phyloP scores from a whole-genome alignment of 1,140 invertebrate genomes.

The Drosophila equinoxialis region DNA sequence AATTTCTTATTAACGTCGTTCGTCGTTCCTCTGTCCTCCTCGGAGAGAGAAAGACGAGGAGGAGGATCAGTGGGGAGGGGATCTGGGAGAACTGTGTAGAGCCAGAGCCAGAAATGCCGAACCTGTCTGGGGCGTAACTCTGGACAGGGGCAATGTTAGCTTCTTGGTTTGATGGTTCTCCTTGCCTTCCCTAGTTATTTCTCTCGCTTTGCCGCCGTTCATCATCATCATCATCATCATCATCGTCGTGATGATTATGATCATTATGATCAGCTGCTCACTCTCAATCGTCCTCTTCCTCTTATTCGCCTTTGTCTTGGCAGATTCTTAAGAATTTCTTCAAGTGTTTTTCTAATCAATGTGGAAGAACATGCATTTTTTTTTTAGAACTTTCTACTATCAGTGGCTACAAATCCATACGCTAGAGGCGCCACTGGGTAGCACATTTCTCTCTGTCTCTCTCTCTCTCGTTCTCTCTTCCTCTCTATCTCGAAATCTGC shows the following conservation, averaged over 20 bases:
- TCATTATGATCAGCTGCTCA: not conserved
- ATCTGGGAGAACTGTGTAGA: too few species aligned
- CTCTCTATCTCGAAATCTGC: not conserved
- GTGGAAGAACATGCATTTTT: not conserved
- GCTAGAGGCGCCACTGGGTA: conserved; percentile 54
- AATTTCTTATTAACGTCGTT: conserved; percentile 83
- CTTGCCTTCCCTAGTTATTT: too few species aligned
- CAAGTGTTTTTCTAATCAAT: not conserved
- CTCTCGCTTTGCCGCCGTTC: too few species aligned
- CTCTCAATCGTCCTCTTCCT: not conserved
- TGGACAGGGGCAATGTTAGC: conserved; percentile 44
- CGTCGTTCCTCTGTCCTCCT: conserved; percentile 54
- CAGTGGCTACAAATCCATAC: conserved; percentile 29
- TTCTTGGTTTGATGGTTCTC: conserved; percentile 14
- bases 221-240: too few species aligned
- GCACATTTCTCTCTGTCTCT: conserved; percentile 27
- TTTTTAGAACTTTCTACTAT: conserved; percentile 2
- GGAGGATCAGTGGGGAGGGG: not conserved
- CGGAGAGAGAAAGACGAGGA: not conserved
- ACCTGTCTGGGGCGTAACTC: conserved; percentile 67
- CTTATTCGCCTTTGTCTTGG: not conserved
- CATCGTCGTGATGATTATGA: not conserved
- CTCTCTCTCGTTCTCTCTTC: conserved; percentile 10
- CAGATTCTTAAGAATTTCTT: not conserved
- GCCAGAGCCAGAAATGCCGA: conserved; percentile 13